Conservation (phyloP, 2,888 invertebrate genomes). For the Troglohyphantes excavatus region DNA sequence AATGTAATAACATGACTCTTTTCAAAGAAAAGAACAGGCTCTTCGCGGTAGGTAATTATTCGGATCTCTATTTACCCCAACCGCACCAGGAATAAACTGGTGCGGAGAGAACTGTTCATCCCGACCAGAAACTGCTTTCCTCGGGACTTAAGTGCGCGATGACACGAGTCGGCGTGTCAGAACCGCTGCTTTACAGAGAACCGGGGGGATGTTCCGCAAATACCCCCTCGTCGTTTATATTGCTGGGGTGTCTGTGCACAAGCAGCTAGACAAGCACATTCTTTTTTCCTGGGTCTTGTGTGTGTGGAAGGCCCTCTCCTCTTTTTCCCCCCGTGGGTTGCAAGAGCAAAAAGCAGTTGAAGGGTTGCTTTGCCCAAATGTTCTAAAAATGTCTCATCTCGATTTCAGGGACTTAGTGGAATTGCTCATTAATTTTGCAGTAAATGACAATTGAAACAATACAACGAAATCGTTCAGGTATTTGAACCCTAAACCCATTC, state of each 20-base stretch:
- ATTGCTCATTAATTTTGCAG: too few relatives aligned
- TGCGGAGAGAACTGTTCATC: neutral
- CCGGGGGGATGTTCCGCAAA: slow-evolving; percentile 30
- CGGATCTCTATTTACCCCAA: neutral
- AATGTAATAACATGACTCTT: too few relatives aligned
- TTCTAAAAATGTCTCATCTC: too few relatives aligned
- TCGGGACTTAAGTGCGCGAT: slow-evolving; percentile 1
- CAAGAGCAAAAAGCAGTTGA: neutral
- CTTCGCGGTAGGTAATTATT: neutral
- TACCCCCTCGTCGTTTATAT: slow-evolving; percentile 12
- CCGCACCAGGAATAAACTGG: neutral
- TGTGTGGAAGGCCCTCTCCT: neutral
- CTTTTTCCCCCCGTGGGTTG: too few relatives aligned
- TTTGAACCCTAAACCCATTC: too few relatives aligned
- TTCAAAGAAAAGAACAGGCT: neutral
- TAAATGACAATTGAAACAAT: too few relatives aligned
- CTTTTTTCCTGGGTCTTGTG: neutral
- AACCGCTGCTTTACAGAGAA: neutral
- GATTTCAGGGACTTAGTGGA: too few relatives aligned
- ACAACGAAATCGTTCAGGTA: too few relatives aligned
- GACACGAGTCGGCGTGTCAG: neutral
- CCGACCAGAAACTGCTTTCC: neutral
- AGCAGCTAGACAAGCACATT: slow-evolving; percentile 41
- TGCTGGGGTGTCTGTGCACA: neutral
- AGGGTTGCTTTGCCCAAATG: slow-evolving; percentile 11